Conservation (phyloP, 2,888 invertebrate genomes). For the Brachypterus glaber region DNA sequence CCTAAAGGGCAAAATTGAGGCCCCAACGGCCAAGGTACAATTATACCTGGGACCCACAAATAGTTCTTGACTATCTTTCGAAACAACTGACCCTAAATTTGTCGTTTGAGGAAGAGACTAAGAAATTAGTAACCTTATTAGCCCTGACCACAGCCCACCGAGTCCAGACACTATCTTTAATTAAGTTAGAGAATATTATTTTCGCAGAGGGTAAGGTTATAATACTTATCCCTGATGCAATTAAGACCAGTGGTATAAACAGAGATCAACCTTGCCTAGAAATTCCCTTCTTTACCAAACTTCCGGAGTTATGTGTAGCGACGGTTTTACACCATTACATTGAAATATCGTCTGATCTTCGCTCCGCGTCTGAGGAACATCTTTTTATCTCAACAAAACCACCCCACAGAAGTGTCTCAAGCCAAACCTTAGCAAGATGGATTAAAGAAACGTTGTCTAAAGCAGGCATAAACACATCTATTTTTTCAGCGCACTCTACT, state of each 20-base stretch:
- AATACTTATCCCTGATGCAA: slow-evolving; percentile 18
- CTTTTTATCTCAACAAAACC: slow-evolving; percentile 11
- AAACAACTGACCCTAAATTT: slow-evolving; percentile 3
- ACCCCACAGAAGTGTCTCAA: slow-evolving; percentile 16
- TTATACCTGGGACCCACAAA: slow-evolving; percentile 20
- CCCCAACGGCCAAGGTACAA: slow-evolving; percentile 21
- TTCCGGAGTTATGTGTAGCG: slow-evolving; percentile 8
- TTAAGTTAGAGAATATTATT: slow-evolving; percentile 12
- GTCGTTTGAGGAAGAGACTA: slow-evolving; percentile 11
- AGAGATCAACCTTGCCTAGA: slow-evolving; percentile 10
- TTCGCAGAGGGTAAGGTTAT: slow-evolving; percentile 5
- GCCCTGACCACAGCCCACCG: slow-evolving; percentile 20
- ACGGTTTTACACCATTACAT: slow-evolving; percentile 3
- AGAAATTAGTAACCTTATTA: slow-evolving; percentile 18
- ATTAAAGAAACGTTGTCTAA: slow-evolving; percentile 18
- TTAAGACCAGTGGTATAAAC: slow-evolving; percentile 11
- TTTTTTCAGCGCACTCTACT: slow-evolving; percentile 18
- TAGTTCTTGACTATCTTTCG: slow-evolving; percentile 20
- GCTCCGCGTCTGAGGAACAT: background rate
- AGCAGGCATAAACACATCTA: slow-evolving; percentile 18
- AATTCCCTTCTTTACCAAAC: slow-evolving; percentile 5
- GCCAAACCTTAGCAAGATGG: slow-evolving; percentile 21
- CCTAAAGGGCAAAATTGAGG: slow-evolving; percentile 20
- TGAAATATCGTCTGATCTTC: background rate
- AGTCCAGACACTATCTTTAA: slow-evolving; percentile 17